Evolutionary conservation across 2,888 invertebrate genomes (phyloP).

Genomic region (Drosophila rellima): DNA sequence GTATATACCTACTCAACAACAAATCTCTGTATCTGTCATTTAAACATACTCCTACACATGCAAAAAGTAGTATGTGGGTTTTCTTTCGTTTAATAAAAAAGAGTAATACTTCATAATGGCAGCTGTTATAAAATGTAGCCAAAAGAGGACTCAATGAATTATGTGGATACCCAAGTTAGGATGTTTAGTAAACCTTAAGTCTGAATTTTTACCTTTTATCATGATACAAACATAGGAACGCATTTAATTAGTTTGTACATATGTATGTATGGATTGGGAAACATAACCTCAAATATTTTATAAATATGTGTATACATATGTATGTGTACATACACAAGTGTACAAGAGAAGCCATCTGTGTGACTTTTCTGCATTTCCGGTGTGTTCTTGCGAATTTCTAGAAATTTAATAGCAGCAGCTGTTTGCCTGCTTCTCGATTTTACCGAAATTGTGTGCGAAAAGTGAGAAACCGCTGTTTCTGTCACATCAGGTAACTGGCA

Average conservation of each 20-base stretch:
- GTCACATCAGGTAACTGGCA: constrained; percentile 22
- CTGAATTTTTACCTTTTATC: not conserved
- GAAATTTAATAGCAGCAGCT: constrained; percentile 56
- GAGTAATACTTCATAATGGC: constrained; percentile 8
- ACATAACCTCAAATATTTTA: constrained; percentile 35
- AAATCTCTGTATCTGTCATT: constrained; percentile 2
- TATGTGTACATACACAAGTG: not conserved
- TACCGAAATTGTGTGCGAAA: constrained; percentile 1
- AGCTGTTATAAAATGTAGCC: constrained; percentile 25
- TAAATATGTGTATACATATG: not conserved
- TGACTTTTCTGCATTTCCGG: constrained; percentile 57
- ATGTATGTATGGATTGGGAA: not conserved
- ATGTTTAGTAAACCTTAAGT: not conserved
- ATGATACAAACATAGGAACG: too few species aligned
- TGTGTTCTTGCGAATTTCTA: constrained; percentile 31
- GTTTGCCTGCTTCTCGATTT: constrained; percentile 50
- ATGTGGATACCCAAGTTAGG: not conserved
- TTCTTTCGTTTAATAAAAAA: not conserved
- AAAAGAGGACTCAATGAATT: not conserved
- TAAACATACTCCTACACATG: not conserved
- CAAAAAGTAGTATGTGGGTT: constrained; percentile 11
- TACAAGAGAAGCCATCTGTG: constrained; percentile 46
- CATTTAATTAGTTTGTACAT: too few species aligned
- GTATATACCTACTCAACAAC: not conserved
- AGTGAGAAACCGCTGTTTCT: constrained; percentile 2